Conservation (phyloP, 2,797 vertebrate genomes). For the Schizopygopsis malacanthus region DNA sequence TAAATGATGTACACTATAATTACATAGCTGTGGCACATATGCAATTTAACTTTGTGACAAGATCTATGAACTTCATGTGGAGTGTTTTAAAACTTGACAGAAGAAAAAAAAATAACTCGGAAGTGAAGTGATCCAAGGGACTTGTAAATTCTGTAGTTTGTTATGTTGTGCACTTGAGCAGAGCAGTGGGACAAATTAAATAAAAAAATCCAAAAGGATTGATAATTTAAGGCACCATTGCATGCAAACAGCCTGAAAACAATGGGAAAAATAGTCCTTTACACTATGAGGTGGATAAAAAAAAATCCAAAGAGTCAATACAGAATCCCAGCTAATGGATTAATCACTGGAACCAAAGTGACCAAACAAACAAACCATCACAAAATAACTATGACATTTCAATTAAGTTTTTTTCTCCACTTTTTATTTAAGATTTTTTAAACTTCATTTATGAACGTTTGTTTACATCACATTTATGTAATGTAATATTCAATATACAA, state of each 20-base stretch:
- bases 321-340: no score
- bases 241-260: conserved; percentile 56
- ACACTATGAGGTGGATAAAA: conserved; percentile 76
- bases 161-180: not conserved
- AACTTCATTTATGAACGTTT: no score
- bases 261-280: conserved; percentile 76
- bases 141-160: conserved; percentile 66
- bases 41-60: conserved; percentile 64
- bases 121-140: conserved; percentile 60
- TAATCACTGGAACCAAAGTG: no score
- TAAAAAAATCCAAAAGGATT: no score
- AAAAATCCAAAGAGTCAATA: conserved; percentile 46
- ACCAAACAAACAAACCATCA: no score
- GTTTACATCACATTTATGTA: not conserved
- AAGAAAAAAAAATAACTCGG: conserved; percentile 62
- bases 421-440: not conserved
- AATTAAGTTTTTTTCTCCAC: no score
- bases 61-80: conserved; percentile 70
- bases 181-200: no score
- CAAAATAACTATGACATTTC: no score
- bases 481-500: not conserved
- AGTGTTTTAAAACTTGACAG: conserved; percentile 69
- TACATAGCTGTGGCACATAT: conserved; percentile 64
- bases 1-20: conserved; percentile 70
- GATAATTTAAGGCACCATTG: conserved; percentile 1